Evolutionary conservation across 2,113 vertebrate species (phyloP), one percentile per base, ranked within the genome.

Genomic region (Pseudorectes ferrugineus): DNA sequence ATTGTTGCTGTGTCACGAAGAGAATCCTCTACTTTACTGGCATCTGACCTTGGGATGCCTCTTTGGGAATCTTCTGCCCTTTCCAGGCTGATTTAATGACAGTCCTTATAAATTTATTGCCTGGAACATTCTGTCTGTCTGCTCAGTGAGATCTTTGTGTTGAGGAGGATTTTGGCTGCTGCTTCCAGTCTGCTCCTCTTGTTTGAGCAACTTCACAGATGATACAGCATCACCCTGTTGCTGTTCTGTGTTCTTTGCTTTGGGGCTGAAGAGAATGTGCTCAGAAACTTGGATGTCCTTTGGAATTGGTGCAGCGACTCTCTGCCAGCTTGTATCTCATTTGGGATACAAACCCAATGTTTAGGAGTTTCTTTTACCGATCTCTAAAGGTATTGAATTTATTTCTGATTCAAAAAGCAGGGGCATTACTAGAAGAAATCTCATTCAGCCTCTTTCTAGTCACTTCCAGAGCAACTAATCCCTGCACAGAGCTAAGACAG

Each of bases 31-130:
- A 3, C 45, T 89, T 13, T 76, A 20, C 63, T 96, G 89, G 67
- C 62, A 67, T 67, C 83, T 89, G 82, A 94, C 61, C 93, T 84
- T 88, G 40, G 77, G 84, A 71, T 91, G 73, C 66, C 55, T 93
- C 86, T 77, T 88, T 92, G 95, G 74, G 89, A 96, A 94, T 94
- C 63, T 51, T 77, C 54, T 94, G 78, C 88, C 88, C 93, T 97
- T 97, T 95, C 26, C 35, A 54, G 59, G 54, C 67, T 73, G 46
- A 26, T 83, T 91, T 89, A 15, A 5, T 63, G 36, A 14, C 36
- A 71, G 52, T 57, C 71, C 40, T 74, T 80, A 67, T 43, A 80
- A 90, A 96, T 95, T 79, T 88, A 93, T 58, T 72, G 63, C 58
- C 33, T 33, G 52, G 79, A 77, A 89, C 62, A 43, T 74, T 77